Evolutionary conservation across 2,797 vertebrate species (phyloP).

Genomic region (Helarctos malayanus): DNA sequence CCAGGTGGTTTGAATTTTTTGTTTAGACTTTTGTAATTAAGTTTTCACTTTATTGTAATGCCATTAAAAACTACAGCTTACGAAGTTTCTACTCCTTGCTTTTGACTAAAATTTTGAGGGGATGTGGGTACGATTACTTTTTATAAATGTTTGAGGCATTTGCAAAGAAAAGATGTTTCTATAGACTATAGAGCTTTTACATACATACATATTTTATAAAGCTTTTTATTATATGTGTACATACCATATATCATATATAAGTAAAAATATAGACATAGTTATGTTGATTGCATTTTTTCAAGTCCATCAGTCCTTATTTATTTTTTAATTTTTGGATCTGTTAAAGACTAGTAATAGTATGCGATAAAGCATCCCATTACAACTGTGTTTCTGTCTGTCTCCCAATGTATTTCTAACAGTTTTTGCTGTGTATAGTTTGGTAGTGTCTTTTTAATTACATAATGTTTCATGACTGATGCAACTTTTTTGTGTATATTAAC

Average conservation of each 20-base stretch:
- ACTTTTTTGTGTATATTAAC: neutral
- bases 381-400: neutral
- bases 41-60: neutral
- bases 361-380: neutral
- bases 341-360: neutral
- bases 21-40: neutral
- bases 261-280: neutral
- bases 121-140: neutral
- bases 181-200: neutral
- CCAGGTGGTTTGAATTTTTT: conserved; percentile 4
- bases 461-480: neutral
- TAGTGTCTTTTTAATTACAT: neutral
- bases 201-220: neutral
- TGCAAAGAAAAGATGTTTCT: neutral
- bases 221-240: neutral
- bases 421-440: neutral
- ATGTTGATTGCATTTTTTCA: neutral
- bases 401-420: neutral
- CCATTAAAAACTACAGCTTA: neutral
- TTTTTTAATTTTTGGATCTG: neutral
- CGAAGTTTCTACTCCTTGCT: neutral
- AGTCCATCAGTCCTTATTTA: neutral
- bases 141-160: neutral
- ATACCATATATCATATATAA: neutral
- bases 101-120: conserved; percentile 18